Base-by-base conservation (phyloP, 2,888 invertebrate species). In the Tetrapedia diversipes region DNA sequence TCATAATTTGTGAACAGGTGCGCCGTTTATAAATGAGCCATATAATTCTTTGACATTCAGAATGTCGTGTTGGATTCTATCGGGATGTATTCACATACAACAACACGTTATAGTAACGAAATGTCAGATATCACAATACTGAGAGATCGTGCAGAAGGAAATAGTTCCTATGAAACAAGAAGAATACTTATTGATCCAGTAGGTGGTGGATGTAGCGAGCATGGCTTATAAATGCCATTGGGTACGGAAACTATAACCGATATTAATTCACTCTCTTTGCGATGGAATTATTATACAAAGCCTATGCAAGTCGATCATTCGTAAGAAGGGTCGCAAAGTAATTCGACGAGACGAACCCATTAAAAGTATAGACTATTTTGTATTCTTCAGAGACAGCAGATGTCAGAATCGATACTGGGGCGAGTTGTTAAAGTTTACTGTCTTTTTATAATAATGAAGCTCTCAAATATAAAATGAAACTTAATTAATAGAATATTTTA, bases 171-270 rank as follows among this genome's bases (percentile, higher is more conserved):
- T 53, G 74, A 81, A 83, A 84, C 74, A 74, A 81, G 83, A 83
- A 83, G 81, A 80, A 63, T 69, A 68, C 68, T 82, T 81, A 84
- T 84, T 80, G 84, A 84, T 84, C 80, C 74, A 72, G 45, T 73
- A 67, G 73, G 41, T 64, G 56, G 75, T 71, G 66, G 64, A 78
- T 78, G 68, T 57, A 73, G 69, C 83, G 43, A 65, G 64, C 63
- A 29, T 11, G 54, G 45, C 69, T 76, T 70, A 47, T 73, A 71
- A 77, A 72, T 72, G 69, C 54, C 53, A 59, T 74, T 69, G 54
- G 32, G 63, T 39, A 34, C 63, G 69, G 68, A 75, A 80, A 80
- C 70, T 75, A 69, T 80, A 76, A 73, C 68, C 57, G 47, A 63
- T 66, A 57, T 49, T 63, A 54, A 59, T 67, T 71, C 56, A 59